phyloP scores from a whole-genome alignment of 2,113 vertebrate species.

The Hyaena hyaena region DNA sequence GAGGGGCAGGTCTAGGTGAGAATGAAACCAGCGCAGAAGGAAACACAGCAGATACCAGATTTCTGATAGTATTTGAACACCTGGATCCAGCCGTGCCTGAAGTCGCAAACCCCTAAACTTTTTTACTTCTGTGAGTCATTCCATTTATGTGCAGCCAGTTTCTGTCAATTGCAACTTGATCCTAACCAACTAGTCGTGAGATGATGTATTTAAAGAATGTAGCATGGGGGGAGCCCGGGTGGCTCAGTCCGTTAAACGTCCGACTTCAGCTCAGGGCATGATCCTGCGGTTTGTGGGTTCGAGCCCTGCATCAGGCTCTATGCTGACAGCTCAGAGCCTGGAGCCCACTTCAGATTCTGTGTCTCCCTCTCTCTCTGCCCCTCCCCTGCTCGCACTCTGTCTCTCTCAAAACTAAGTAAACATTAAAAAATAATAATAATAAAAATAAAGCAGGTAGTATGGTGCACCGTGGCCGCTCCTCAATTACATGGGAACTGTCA shows the following conservation, averaged over 20 bases:
- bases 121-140: not conserved
- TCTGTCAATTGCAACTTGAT: not conserved
- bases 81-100: conserved; percentile 22
- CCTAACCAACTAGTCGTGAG: not conserved
- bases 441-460: not conserved
- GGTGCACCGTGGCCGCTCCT: not conserved
- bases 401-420: no score
- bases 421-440: no score
- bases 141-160: not conserved
- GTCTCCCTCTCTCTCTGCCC: no score
- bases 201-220: not conserved
- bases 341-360: no score
- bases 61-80: not conserved
- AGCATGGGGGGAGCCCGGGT: no score
- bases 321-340: no score
- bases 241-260: no score
- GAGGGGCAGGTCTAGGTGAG: not conserved
- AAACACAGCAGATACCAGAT: not conserved
- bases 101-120: not conserved
- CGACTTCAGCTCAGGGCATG: no score
- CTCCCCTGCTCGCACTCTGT: no score
- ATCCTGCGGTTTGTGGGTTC: no score
- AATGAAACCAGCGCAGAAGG: not conserved
- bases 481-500: not conserved
- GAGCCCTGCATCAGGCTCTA: no score